Percentiles rank a stretch among this genome's conserved stretches.
Evolutionary conservation across 2,888 invertebrate genomes (phyloP).

Genomic region (Seira musarum): DNA sequence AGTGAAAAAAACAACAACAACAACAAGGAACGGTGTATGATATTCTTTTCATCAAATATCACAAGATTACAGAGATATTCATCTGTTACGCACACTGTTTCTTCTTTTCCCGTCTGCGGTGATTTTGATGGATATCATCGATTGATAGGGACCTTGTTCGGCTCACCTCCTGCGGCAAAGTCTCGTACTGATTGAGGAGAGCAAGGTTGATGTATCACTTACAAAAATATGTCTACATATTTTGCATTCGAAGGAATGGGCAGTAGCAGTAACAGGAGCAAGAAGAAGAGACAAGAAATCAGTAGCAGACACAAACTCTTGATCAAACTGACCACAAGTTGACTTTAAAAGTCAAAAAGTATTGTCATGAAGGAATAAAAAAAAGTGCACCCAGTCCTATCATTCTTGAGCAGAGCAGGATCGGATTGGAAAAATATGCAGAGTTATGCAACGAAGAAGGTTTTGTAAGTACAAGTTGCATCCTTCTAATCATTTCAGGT

Average conservation of each 20-base stretch:
- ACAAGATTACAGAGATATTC: constrained; percentile 16
- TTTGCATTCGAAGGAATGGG: neutral
- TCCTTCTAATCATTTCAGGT: neutral
- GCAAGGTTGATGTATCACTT: neutral
- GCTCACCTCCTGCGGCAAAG: constrained; percentile 4
- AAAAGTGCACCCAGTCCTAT: constrained; percentile 1
- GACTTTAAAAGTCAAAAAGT: constrained; percentile 27
- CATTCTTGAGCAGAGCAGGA: neutral
- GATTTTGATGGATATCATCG: constrained; percentile 4
- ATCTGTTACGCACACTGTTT: constrained; percentile 25
- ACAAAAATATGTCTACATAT: neutral
- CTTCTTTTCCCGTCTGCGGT: constrained; percentile 14
- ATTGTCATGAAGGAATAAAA: neutral
- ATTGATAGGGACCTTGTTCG: neutral
- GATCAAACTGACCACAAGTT: constrained; percentile 46
- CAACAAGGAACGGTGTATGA: constrained; percentile 6
- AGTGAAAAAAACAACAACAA: constrained; percentile 47
- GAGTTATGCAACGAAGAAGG: constrained; percentile 13
- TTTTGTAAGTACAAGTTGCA: neutral
- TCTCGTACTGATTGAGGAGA: constrained; percentile 1
- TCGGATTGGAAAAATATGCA: neutral
- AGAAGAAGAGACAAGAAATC: constrained; percentile 6
- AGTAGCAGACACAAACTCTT: constrained; percentile 41
- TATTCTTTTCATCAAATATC: constrained; percentile 30
- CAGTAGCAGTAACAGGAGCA: neutral